Percentiles rank a stretch among this genome's conserved stretches.
These are phyloP conservation scores for Amphiprion percula DNA, from an alignment of 2,113 vertebrate species.

Conservation along the genomic window DNA sequence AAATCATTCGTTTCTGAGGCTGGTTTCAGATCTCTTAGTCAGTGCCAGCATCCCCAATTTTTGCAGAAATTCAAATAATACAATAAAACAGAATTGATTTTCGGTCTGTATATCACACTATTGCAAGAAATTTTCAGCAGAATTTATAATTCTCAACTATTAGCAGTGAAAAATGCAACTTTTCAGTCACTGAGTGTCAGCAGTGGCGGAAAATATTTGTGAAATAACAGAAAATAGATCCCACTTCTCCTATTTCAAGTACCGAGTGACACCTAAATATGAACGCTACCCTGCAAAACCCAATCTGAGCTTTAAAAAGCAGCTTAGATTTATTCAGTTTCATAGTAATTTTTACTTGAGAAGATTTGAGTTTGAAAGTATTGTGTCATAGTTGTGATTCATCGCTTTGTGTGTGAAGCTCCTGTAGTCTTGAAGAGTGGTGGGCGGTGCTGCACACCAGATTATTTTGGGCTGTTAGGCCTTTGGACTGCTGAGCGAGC, in stretches of 20 bases:
- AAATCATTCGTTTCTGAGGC: neutral
- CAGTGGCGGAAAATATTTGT: neutral
- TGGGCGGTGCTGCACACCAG: constrained; percentile 62
- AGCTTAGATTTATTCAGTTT: neutral
- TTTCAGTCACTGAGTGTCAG: neutral
- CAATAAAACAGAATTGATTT: neutral
- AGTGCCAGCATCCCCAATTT: neutral
- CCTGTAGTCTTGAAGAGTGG: constrained; percentile 52
- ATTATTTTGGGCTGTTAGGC: constrained; percentile 83
- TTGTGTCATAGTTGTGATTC: constrained; percentile 16
- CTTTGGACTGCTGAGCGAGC: constrained; percentile 81
- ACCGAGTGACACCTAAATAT: neutral
- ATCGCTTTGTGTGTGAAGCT: constrained; percentile 46
- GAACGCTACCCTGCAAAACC: neutral
- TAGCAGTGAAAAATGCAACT: constrained; percentile 1
- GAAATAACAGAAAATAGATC: constrained; percentile 37
- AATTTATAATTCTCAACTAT: neutral
- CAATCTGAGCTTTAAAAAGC: neutral
- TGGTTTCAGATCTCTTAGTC: neutral
- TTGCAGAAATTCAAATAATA: neutral
- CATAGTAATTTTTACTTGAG: neutral
- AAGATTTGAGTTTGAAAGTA: neutral
- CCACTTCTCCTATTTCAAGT: constrained; percentile 32
- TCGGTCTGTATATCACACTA: neutral
- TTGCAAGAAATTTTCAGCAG: neutral